Evolutionary conservation across 2,888 invertebrate genomes (phyloP), one percentile per base, ranked within the genome.

Genomic region (Eucriotettix oculatus): DNA sequence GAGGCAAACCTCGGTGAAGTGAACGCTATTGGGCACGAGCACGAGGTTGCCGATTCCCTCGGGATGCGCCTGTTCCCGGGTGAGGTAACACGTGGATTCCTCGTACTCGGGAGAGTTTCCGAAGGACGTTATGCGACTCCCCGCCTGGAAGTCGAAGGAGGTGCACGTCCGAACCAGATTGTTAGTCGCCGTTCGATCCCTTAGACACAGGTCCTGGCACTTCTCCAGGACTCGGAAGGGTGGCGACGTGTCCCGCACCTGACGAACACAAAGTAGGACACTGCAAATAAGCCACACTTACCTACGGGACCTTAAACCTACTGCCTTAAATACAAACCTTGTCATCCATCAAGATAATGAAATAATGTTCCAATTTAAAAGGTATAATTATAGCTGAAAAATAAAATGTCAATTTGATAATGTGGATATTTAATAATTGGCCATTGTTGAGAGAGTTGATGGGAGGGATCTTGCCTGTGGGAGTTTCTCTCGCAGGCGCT

Each of bases 91-190:
- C 16, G 87, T 86, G 12, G 90, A 90, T 70, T 92, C 91, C 69
- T 92, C 92, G 69, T 88, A 91, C 69, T 90, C 90, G 1, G 89
- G 85, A 64, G 83, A 82, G 10, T 86, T 85, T 65, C 86, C 88
- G 68, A 86, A 90, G 0, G 87, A 87, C 43, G 89, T 86, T 65
- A 90, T 88, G 52, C 90, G 79, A 65, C 87, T 87, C 60, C 92
- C 93, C 0, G 92, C 91, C 73, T 90, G 89, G 71, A 92, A 93
- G 74, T 93, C 92, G 66, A 93, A 91, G 54, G 91, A 92, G 63
- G 87, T 85, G 72, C 92, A 93, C 1, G 87, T 84, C 65, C 90
- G 79, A 17, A 90, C 90, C 56, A 91, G 79, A 71, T 90, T 90
- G 71, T 87, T 90, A 11, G 85, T 83, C 9, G 78, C 81, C 1